Percentiles rank a stretch among this genome's conserved stretches.
Evolutionary conservation across 2,888 invertebrate genomes (phyloP).

Genomic region (Trichacis sp.): DNA sequence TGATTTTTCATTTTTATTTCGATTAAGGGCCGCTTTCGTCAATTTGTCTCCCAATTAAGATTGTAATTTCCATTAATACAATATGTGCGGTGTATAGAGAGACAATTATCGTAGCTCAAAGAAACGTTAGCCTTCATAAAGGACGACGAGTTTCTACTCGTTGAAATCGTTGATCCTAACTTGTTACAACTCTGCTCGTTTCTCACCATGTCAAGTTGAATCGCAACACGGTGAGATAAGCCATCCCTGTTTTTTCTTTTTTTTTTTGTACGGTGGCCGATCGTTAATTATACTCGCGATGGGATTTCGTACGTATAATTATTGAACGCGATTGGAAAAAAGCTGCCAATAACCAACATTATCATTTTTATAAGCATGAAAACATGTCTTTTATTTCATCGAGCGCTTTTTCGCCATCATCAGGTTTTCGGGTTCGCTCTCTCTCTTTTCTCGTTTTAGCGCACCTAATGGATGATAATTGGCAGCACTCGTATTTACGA

Average conservation of each 20-base stretch:
- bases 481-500: slow-evolving; percentile 34
- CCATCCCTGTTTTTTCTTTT: slow-evolving; percentile 2
- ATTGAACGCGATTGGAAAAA: background rate
- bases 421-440: background rate
- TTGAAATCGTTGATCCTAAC: slow-evolving; percentile 29
- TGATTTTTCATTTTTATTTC: too few species aligned
- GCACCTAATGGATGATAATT: slow-evolving; percentile 49
- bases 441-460: slow-evolving; percentile 10
- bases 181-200: slow-evolving; percentile 30
- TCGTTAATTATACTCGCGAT: slow-evolving; percentile 42
- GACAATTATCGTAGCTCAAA: slow-evolving; percentile 25
- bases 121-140: slow-evolving; percentile 34
- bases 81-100: slow-evolving; percentile 4
- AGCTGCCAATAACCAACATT: background rate
- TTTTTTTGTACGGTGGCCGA: slow-evolving; percentile 12
- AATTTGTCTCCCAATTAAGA: too few species aligned
- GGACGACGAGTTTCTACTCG: slow-evolving; percentile 43
- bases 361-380: background rate
- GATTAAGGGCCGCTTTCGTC: too few species aligned
- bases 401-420: background rate
- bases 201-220: slow-evolving; percentile 30
- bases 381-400: background rate
- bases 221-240: slow-evolving; percentile 21
- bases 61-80: background rate
- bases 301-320: slow-evolving; percentile 12